phyloP scores from a whole-genome alignment of 2,797 vertebrate species.

The Pangasius sanitwongsei region DNA sequence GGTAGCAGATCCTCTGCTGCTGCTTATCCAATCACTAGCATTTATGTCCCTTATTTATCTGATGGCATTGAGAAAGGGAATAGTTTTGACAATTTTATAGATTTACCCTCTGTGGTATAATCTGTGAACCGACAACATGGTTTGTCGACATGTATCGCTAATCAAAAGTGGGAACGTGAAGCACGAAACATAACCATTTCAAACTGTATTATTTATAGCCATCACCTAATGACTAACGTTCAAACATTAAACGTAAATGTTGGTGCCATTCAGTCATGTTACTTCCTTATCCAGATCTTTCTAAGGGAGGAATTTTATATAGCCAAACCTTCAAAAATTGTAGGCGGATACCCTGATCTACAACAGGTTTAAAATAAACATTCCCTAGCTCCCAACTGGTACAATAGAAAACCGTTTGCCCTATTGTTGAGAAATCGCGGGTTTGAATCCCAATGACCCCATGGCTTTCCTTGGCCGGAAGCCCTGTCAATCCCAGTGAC shows the following conservation, averaged over 20 bases:
- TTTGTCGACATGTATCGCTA: background rate
- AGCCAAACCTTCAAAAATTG: background rate
- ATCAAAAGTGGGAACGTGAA: background rate
- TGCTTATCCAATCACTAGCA: background rate
- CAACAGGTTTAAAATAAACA: background rate
- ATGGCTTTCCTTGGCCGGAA: too few relatives aligned
- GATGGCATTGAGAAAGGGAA: background rate
- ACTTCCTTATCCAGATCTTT: background rate
- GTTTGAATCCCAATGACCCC: background rate
- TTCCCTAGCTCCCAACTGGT: background rate
- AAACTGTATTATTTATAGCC: background rate
- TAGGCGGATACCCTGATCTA: background rate
- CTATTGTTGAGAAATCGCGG: background rate
- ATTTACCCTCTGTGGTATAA: background rate
- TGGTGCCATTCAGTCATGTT: background rate
- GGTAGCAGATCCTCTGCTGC: background rate
- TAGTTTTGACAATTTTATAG: background rate
- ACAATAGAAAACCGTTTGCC: background rate
- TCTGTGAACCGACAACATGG: background rate
- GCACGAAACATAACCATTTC: background rate
- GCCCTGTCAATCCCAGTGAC: background rate
- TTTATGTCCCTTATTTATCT: background rate
- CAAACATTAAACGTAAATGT: background rate
- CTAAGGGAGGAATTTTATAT: background rate
- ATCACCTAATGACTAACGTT: background rate